Percentiles rank a stretch among this genome's conserved stretches.
Conservation (phyloP, 2,113 vertebrate species). For the Columbina picui region DNA sequence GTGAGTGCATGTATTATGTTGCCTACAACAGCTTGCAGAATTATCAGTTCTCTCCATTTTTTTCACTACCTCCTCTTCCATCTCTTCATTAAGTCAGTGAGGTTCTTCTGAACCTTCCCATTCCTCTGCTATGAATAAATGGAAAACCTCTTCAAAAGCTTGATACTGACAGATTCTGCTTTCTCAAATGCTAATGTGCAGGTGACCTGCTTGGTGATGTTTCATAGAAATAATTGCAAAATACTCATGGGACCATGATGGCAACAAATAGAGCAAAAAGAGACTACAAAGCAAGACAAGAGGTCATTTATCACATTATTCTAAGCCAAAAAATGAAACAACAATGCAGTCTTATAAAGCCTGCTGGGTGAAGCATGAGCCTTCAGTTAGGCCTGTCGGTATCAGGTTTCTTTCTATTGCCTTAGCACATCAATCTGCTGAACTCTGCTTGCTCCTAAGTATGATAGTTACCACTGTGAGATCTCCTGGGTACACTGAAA, state of each 20-base stretch:
- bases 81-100: constrained; percentile 11
- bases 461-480: neutral
- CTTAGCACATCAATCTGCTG: neutral
- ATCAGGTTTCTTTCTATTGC: neutral
- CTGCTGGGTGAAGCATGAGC: constrained; percentile 4
- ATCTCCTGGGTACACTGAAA: neutral
- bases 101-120: neutral
- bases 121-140: neutral
- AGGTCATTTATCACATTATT: constrained; percentile 56
- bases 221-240: constrained; percentile 62
- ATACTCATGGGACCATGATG: constrained; percentile 55
- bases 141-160: constrained; percentile 23
- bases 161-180: constrained; percentile 14
- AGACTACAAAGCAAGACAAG: constrained; percentile 14
- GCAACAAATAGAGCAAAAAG: constrained; percentile 49
- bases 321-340: constrained; percentile 18
- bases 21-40: neutral
- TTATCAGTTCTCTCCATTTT: neutral
- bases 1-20: neutral
- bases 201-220: constrained; percentile 36
- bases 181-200: neutral
- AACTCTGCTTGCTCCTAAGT: neutral
- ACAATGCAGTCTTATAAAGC: neutral
- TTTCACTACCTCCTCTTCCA: neutral
- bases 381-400: neutral